Percentiles rank a stretch among this genome's conserved stretches.
Conservation (phyloP, 2,888 invertebrate genomes). For the Linnaemya vulpina region DNA sequence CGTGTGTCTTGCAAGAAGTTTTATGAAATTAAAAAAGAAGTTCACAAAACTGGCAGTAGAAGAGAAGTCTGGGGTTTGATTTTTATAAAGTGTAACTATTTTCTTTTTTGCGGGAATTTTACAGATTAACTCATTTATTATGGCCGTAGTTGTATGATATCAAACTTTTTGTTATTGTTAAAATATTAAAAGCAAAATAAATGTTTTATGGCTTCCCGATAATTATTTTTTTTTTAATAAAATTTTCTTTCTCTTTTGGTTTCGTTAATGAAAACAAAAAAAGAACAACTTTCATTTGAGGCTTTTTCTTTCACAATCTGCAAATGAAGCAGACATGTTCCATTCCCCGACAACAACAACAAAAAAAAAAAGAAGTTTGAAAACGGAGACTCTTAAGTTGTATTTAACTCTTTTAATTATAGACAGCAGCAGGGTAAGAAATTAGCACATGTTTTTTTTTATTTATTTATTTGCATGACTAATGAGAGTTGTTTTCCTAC, state of each 20-base stretch:
- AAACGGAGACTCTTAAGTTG: slow-evolving; percentile 33
- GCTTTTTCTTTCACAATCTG: slow-evolving; percentile 16
- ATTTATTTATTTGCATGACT: slow-evolving; percentile 3
- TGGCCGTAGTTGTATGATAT: not conserved
- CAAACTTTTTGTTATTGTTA: not conserved
- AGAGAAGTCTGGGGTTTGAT: not conserved
- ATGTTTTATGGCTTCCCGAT: slow-evolving; percentile 12
- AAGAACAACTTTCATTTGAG: not conserved
- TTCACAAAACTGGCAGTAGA: not conserved
- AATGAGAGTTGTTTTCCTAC: slow-evolving; percentile 18
- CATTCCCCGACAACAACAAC: not conserved
- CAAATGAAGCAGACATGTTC: slow-evolving; percentile 25
- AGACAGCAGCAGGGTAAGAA: not conserved
- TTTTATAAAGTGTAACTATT: slow-evolving; percentile 10
- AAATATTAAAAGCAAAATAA: not conserved
- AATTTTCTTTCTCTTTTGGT: slow-evolving; percentile 7
- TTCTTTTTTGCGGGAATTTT: not conserved
- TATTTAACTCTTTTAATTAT: slow-evolving; percentile 2
- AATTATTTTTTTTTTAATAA: slow-evolving; percentile 9
- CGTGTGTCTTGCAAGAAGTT: not conserved
- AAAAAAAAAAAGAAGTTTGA: not conserved
- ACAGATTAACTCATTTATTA: not conserved
- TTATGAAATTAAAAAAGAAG: not conserved
- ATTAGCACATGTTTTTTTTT: slow-evolving; percentile 24
- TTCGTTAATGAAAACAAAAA: not conserved